These are phyloP conservation scores for Abrostola triplasia DNA, from an alignment of 2,888 invertebrate species.

Conservation along the genomic window DNA sequence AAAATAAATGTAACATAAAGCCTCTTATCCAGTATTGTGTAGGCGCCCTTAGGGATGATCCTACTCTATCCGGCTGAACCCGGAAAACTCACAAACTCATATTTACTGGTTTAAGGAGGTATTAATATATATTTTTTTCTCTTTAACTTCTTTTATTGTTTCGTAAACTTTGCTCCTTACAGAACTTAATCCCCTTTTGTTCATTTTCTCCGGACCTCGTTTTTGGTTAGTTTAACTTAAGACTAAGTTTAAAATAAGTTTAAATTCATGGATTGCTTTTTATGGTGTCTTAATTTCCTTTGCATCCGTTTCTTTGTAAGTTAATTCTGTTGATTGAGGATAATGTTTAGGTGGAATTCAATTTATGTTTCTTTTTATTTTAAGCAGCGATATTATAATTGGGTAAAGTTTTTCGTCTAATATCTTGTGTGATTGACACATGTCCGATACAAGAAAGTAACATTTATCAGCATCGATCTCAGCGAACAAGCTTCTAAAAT, in stretches of 20 bases:
- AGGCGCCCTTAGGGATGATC: slow-evolving; percentile 30
- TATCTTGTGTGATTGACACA: too few relatives aligned
- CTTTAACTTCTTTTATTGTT: slow-evolving; percentile 62
- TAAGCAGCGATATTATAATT: not conserved
- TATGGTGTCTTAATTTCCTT: slow-evolving; percentile 16
- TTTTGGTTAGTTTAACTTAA: slow-evolving; percentile 18
- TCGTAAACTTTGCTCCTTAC: slow-evolving; percentile 54
- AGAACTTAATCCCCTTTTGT: slow-evolving; percentile 50
- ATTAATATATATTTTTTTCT: slow-evolving; percentile 56
- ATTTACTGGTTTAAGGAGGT: slow-evolving; percentile 57
- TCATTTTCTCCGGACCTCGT: slow-evolving; percentile 49
- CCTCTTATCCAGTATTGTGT: slow-evolving; percentile 19
- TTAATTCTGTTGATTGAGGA: not conserved
- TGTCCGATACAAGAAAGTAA: too few relatives aligned
- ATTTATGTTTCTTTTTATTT: slow-evolving; percentile 18
- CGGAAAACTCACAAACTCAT: slow-evolving; percentile 55
- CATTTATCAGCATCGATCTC: too few relatives aligned
- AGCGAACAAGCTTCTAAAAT: too few relatives aligned
- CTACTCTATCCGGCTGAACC: slow-evolving; percentile 40
- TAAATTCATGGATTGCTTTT: slow-evolving; percentile 37
- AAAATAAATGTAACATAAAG: slow-evolving; percentile 6
- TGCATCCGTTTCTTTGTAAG: slow-evolving; percentile 11
- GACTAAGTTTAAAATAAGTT: slow-evolving; percentile 38
- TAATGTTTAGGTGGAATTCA: not conserved
- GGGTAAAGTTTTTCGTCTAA: too few relatives aligned